Evolutionary conservation across 2,113 vertebrate species (phyloP).

Genomic region (Meriones unguiculatus): DNA sequence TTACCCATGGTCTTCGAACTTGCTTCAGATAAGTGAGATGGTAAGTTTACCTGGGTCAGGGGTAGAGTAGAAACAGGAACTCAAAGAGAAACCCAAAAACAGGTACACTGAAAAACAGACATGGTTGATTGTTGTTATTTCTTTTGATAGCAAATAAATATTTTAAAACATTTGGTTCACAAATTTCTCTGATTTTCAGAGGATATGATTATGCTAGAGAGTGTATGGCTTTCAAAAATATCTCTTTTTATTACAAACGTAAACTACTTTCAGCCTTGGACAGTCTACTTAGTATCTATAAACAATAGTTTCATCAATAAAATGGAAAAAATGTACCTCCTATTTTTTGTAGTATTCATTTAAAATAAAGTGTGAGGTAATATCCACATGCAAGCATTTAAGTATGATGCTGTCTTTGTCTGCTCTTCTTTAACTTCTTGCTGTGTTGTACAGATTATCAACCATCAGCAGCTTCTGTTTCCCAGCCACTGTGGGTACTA

Average conservation of each 20-base stretch:
- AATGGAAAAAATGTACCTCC: background rate
- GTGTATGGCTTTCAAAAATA: background rate
- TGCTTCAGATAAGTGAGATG: background rate
- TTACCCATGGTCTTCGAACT: background rate
- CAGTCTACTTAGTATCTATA: background rate
- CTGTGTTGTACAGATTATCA: background rate
- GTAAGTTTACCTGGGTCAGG: background rate
- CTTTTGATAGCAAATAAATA: background rate
- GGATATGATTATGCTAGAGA: background rate
- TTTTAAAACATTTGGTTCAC: background rate
- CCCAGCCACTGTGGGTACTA: background rate
- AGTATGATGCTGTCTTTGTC: background rate
- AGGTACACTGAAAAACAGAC: background rate
- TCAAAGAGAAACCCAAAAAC: background rate
- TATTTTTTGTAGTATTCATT: background rate
- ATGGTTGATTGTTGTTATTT: background rate
- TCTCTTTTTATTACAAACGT: background rate
- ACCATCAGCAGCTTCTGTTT: background rate
- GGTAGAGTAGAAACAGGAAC: background rate
- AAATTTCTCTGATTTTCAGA: background rate
- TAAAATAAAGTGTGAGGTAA: background rate
- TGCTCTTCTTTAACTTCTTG: background rate
- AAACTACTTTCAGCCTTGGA: background rate
- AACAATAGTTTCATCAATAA: background rate
- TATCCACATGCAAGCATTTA: background rate